Conservation (phyloP, 37 sponge, comb jelly and placozoan species). For the Chondrilla cf. caribensis region DNA sequence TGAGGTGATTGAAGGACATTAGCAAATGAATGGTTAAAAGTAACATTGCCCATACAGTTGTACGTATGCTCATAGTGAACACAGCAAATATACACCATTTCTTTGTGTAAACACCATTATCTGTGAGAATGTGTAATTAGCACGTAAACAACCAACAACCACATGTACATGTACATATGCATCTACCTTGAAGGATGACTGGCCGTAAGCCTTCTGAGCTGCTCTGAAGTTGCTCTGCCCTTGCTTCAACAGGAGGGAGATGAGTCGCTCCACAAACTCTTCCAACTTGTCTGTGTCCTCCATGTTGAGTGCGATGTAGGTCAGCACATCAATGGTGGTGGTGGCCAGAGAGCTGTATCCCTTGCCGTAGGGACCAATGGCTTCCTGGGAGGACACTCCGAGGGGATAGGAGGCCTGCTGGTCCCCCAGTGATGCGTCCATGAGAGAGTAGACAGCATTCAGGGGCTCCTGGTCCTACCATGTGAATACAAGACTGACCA, state of each 20-base stretch:
- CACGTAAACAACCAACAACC: no score
- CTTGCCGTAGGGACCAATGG: not conserved
- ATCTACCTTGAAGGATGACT: not conserved
- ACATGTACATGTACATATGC: not conserved
- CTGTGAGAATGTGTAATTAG: no score
- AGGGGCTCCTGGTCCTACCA: not conserved
- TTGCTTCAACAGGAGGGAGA: constrained; percentile 4
- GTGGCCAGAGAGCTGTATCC: not conserved
- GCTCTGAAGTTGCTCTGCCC: constrained; percentile 18
- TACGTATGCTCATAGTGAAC: no score
- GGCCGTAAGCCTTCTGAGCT: not conserved
- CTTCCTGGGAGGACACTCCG: constrained; percentile 6
- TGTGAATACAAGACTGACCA: no score
- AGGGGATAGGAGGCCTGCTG: constrained; percentile 6
- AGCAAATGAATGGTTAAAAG: no score
- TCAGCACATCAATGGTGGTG: constrained; percentile 3
- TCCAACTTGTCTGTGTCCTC: not conserved
- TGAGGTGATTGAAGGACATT: no score
- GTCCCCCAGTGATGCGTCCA: constrained; percentile 29
- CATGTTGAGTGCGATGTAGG: not conserved
- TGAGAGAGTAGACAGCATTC: not conserved
- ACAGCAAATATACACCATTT: no score
- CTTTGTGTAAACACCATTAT: no score
- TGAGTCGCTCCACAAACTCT: not conserved
- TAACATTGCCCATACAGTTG: not conserved